Percentiles rank a stretch among this genome's conserved stretches.
These are phyloP conservation scores for Amphipoea oculea DNA, from an alignment of 2,888 invertebrate species.

Conservation along the genomic window DNA sequence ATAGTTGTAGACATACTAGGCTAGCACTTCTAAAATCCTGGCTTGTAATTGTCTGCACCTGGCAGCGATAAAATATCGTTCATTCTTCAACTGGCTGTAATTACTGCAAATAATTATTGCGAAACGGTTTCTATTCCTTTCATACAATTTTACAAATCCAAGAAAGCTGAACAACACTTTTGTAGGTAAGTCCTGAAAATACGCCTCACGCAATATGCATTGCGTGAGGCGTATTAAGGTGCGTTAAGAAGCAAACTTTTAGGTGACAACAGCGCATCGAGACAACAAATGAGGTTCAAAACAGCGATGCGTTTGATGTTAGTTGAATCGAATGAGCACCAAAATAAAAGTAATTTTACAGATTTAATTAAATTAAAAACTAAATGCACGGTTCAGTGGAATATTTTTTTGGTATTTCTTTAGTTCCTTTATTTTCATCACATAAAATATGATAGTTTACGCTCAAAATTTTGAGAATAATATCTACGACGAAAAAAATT, in stretches of 20 bases:
- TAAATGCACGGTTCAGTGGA: not conserved
- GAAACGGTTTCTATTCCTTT: not conserved
- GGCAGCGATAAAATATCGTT: slow-evolving; percentile 7
- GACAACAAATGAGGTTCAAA: not conserved
- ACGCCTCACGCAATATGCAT: too few species aligned
- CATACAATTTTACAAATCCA: not conserved
- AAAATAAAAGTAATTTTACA: not conserved
- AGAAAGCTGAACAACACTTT: too few species aligned
- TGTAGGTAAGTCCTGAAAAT: too few species aligned
- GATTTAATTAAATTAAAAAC: not conserved
- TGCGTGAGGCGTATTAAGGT: too few species aligned
- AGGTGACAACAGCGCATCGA: not conserved
- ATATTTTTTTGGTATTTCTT: not conserved
- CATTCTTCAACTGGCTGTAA: slow-evolving; percentile 9
- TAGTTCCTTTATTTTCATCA: not conserved
- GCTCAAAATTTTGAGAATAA: not conserved
- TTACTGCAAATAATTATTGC: not conserved
- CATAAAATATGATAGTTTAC: not conserved
- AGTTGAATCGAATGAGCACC: not conserved
- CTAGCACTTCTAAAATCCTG: not conserved
- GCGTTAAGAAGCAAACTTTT: too few species aligned
- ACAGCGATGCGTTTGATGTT: not conserved
- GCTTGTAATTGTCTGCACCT: not conserved
- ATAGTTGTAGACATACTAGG: not conserved
- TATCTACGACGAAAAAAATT: not conserved